Evolutionary conservation across 2,113 vertebrate genomes (phyloP), one percentile per base, ranked within the genome.

Genomic region (Hemiscyllium ocellatum): DNA sequence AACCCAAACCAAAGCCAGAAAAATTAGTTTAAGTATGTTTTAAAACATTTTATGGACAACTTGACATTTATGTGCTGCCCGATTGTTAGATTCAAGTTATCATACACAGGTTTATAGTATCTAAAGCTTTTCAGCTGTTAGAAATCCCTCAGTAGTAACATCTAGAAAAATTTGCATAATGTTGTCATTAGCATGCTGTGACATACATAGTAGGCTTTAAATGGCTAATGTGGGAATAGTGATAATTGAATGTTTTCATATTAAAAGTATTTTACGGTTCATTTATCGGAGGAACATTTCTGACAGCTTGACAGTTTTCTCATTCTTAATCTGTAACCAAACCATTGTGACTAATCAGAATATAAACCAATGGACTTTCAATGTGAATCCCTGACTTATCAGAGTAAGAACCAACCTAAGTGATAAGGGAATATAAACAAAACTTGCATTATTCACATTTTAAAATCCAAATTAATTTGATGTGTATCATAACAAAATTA

Each of bases 171-270:
- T 95, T 95, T 95, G 33, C 94, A 95, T 72, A 95, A 95, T 95
- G 42, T 52, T 95, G 94, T 95, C 69, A 95, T 95, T 95, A 95
- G 94, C 94, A 95, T 72, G 94, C 68, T 76, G 94, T 95, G 68
- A 70, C 69, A 95, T 50, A 95, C 94, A 70, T 72, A 24, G 37
- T 50, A 50, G 94, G 42, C 94, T 95, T 95, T 50, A 95, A 95
- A 95, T 95, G 94, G 68, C 94, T 76, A 95, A 95, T 95, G 66
- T 72, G 94, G 94, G 68, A 95, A 70, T 95, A 50, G 42, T 52
- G 66, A 95, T 95, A 95, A 95, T 95, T 95, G 94, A 95, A 95
- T 72, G 94, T 95, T 95, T 95, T 69, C 69, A 52, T 72, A 95
- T 95, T 72, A 95, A 47, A 95, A 76, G 47, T 95, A 76, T 95